Evolutionary conservation across 2,888 invertebrate genomes (phyloP).

Genomic region (Tineola bisselliella): DNA sequence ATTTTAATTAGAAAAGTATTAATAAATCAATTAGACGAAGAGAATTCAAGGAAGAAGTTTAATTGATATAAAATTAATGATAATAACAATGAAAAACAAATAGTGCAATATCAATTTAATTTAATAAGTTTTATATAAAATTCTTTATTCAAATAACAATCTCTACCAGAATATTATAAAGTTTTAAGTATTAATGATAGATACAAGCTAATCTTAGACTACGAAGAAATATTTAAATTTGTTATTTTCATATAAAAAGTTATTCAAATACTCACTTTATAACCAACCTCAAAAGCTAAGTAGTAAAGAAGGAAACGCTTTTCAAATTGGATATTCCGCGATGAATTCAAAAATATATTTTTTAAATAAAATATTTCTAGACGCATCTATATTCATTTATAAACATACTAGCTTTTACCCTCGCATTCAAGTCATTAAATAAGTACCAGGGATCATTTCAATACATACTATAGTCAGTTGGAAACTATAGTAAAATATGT

Average conservation of each 20-base stretch:
- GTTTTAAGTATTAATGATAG: constrained; percentile 48
- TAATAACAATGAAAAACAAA: background rate
- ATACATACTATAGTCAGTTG: too few species aligned
- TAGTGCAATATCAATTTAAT: background rate
- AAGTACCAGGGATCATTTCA: too few species aligned
- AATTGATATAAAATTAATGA: background rate
- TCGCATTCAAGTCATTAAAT: too few species aligned
- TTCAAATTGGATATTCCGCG: background rate
- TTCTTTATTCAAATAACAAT: constrained; percentile 66
- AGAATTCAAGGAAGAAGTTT: background rate
- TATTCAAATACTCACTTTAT: background rate
- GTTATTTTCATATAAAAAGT: background rate
- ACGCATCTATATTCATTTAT: too few species aligned
- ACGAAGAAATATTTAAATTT: constrained; percentile 44
- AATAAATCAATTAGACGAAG: background rate
- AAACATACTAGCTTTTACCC: too few species aligned
- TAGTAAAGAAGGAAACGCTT: background rate
- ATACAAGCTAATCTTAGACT: constrained; percentile 56
- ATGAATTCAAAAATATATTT: background rate
- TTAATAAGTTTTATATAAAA: constrained; percentile 45
- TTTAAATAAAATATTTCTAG: background rate
- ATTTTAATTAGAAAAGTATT: background rate
- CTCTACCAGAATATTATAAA: constrained; percentile 60
- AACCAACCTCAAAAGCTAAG: background rate
- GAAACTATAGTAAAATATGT: too few species aligned